Conservation (phyloP, 1,140 invertebrate species). For the Sinonovacula constricta region DNA sequence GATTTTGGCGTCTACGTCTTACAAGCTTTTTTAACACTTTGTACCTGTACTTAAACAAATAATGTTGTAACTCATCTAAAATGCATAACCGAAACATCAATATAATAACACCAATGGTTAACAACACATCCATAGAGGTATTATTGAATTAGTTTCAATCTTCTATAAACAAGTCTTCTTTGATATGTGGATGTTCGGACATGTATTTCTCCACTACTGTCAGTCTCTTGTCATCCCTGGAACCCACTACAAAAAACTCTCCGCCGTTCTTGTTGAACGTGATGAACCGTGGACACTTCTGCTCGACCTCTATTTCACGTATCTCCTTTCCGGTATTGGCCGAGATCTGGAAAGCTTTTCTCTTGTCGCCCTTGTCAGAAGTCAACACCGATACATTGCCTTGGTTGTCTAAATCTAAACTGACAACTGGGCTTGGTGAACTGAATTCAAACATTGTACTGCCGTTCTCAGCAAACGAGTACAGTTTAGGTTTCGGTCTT, state of each 20-base stretch:
- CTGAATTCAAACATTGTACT: slow-evolving; percentile 32
- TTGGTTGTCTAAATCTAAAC: slow-evolving; percentile 32
- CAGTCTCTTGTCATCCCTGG: slow-evolving; percentile 13
- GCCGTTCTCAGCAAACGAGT: slow-evolving; percentile 27
- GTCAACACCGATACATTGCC: slow-evolving; percentile 6
- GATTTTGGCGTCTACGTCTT: no score
- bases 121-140: no score
- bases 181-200: slow-evolving; percentile 10
- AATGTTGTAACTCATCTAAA: no score
- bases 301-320: slow-evolving; percentile 13
- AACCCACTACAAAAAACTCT: slow-evolving; percentile 31
- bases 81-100: no score
- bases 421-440: neutral
- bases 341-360: slow-evolving; percentile 23
- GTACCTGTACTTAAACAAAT: no score
- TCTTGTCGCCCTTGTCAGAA: neutral
- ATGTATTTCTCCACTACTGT: slow-evolving; percentile 32
- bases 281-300: neutral
- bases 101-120: no score
- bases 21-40: no score
- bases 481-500: slow-evolving; percentile 42
- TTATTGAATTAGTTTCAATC: no score
- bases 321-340: slow-evolving; percentile 36
- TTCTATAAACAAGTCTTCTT: slow-evolving; percentile 26
- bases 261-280: slow-evolving; percentile 25